Base-by-base conservation (phyloP, 2,113 vertebrate genomes). In the Lamprologus tigripictilis region DNA sequence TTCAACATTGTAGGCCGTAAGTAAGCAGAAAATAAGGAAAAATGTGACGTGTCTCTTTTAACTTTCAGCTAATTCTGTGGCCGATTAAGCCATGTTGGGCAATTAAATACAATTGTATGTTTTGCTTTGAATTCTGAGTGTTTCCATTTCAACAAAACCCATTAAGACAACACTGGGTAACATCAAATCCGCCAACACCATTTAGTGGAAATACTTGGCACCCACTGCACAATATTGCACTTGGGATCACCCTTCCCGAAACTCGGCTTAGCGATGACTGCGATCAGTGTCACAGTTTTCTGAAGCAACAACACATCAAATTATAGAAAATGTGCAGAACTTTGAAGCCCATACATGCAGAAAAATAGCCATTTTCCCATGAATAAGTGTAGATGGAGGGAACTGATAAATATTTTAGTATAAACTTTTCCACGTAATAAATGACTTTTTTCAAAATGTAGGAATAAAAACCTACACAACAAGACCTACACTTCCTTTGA, bases 161-260 rank as follows among this genome's bases (percentile, higher is more conserved):
- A 42, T 76, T 47, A 83, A 81, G 68, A 28, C 47, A 87, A 81
- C 79, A 85, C 47, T 19, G 21, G 10, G n/a, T 45, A 45, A 55
- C 26, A 33, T 79, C 80, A 71, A 83, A 31, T 88, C 71, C 35
- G 53, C 58, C 8, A 13, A 61, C 58, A 86, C 21, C 13, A 16
- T 66, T 71, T 79, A 55, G 31, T 85, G 84, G 83, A 89, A 86
- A 89, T 33, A 63, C 80, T 87, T 92, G 87, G 88, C 61, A 82
- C 35, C 61, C 26, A 13, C 37, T 54, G 47, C 54, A 31, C 21
- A 87, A 35, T 11, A 57, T 55, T 80, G 47, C 47, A 55, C 73
- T 61, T 26, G 73, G 78, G 83, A 82, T 80, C 28, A 40, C 17
- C 40, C 17, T 82, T 86, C 73, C 80, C 14, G 31, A 68, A 76